These are phyloP conservation scores for Rhopilema esculentum DNA, from an alignment of 30 jellyfish, hydroid and myxozoan genomes.

Conservation along the genomic window DNA sequence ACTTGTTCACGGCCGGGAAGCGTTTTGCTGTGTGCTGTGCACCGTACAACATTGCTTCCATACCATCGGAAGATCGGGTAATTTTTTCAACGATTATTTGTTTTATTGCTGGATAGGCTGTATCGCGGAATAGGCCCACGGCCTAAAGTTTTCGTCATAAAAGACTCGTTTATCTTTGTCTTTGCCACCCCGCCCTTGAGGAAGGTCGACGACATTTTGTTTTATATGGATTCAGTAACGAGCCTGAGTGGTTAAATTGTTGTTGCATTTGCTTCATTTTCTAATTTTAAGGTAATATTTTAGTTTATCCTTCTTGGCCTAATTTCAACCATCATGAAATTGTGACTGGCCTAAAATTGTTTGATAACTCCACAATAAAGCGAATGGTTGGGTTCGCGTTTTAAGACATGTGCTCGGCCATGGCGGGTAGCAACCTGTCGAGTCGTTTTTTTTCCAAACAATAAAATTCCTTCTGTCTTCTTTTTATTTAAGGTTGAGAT, in stretches of 20 bases:
- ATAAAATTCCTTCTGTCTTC: neutral
- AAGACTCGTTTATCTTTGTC: conserved; percentile 16
- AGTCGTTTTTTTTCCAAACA: neutral
- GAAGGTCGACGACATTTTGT: conserved; percentile 65
- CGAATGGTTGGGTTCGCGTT: conserved; percentile 1
- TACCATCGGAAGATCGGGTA: conserved; percentile 22
- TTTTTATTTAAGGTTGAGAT: neutral
- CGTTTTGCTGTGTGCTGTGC: neutral
- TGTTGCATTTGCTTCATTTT: neutral
- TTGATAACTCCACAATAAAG: neutral
- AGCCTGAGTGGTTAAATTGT: neutral
- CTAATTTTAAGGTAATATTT: neutral
- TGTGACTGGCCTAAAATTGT: conserved; percentile 7
- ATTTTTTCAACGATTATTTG: neutral
- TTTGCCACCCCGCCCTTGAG: conserved; percentile 69
- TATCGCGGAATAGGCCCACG: conserved; percentile 52
- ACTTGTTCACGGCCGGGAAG: conserved; percentile 2
- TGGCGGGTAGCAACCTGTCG: conserved; percentile 28
- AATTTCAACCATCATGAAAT: neutral
- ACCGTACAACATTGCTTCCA: neutral
- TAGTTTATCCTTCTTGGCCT: neutral
- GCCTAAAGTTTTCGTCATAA: conserved; percentile 46
- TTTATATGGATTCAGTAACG: neutral
- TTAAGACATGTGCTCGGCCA: conserved; percentile 17
- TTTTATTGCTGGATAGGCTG: neutral